Evolutionary conservation across 2,797 vertebrate species (phyloP).

Genomic region (Monodelphis domestica): DNA sequence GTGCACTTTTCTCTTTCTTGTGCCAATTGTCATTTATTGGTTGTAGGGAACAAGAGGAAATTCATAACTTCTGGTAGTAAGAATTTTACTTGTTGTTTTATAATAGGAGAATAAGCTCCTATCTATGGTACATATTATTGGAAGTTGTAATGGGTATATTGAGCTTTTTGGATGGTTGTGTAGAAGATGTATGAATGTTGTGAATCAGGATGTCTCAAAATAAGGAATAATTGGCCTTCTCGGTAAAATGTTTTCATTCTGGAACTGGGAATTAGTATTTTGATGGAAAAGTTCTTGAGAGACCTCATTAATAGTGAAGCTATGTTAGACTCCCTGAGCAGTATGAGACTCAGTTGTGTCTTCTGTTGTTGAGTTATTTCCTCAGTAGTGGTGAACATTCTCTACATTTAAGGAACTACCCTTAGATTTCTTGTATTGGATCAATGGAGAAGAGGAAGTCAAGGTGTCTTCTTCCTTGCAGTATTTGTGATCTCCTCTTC

Average conservation of each 20-base stretch:
- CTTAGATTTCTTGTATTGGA: not conserved
- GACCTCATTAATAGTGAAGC: too few relatives aligned
- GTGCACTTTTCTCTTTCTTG: not conserved
- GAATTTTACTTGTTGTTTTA: not conserved
- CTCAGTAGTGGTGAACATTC: not conserved
- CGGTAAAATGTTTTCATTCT: not conserved
- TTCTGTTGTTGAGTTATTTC: not conserved
- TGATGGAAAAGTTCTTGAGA: not conserved
- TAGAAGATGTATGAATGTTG: not conserved
- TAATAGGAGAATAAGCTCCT: not conserved
- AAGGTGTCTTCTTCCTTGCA: not conserved
- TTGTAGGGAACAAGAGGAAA: not conserved
- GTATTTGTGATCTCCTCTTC: not conserved
- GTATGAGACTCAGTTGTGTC: not conserved
- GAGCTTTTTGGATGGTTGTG: not conserved
- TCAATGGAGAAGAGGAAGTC: not conserved
- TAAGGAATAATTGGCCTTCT: not conserved
- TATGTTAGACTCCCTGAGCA: not conserved
- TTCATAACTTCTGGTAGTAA: not conserved
- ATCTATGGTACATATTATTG: not conserved
- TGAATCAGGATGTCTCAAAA: not conserved
- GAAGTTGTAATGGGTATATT: not conserved
- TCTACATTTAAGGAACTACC: not conserved
- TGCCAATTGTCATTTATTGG: not conserved
- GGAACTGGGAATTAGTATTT: not conserved